Evolutionary conservation across 2,888 invertebrate genomes (phyloP).

Genomic region (Cryptus viduatorius): DNA sequence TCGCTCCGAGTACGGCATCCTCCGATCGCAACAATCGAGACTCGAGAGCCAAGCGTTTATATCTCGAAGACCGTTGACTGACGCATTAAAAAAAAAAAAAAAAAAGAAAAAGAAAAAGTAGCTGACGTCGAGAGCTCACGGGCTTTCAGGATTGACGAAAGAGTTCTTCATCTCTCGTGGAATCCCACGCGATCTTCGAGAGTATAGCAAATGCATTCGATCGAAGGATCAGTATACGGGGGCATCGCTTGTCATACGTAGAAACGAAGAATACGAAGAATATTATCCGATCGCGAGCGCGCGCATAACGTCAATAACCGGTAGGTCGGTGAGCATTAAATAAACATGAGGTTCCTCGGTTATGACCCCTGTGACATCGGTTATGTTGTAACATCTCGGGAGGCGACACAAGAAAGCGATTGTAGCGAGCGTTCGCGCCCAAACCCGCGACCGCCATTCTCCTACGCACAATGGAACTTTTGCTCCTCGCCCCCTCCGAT

Average conservation of each 20-base stretch:
- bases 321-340: constrained; percentile 67
- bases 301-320: constrained; percentile 66
- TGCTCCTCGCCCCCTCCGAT: constrained; percentile 12
- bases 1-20: no score
- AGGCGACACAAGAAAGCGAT: constrained; percentile 38
- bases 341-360: constrained; percentile 69
- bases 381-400: constrained; percentile 59
- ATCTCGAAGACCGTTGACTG: no score
- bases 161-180: constrained; percentile 1
- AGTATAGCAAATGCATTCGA: background rate
- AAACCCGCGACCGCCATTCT: constrained; percentile 66
- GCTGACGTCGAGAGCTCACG: background rate
- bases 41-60: no score
- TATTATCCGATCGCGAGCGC: constrained; percentile 62
- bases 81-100: background rate
- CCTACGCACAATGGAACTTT: constrained; percentile 67
- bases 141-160: constrained; percentile 4
- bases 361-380: constrained; percentile 70
- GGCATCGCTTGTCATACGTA: background rate
- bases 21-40: no score
- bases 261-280: constrained; percentile 27
- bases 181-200: background rate
- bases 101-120: background rate
- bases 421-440: constrained; percentile 50
- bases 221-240: background rate